A percentile compares a stretch with the other conserved stretches of the same genome.
Conservation (phyloP, 2,888 invertebrate genomes). For the Epistrophe eligans region DNA sequence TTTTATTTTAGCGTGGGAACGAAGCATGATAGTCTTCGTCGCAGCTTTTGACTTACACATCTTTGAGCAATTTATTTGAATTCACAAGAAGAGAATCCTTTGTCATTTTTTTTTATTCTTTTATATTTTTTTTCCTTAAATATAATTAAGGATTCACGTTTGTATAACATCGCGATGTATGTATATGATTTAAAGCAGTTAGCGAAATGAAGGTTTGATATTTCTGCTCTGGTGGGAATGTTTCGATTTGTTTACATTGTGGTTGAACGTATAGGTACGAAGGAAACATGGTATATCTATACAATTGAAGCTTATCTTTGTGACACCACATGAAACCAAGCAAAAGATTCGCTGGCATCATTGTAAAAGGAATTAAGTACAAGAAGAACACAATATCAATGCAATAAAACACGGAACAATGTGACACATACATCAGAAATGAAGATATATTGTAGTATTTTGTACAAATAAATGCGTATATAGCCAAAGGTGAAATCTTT, state of each 20-base stretch:
- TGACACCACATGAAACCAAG: slow-evolving; percentile 15
- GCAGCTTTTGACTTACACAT: slow-evolving; percentile 30
- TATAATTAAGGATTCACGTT: slow-evolving; percentile 52
- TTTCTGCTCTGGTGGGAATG: slow-evolving; percentile 31
- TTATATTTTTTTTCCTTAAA: slow-evolving; percentile 2
- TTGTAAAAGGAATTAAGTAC: slow-evolving; percentile 39
- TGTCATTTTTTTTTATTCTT: slow-evolving; percentile 46
- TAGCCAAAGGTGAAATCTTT: too few species aligned
- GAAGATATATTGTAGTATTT: slow-evolving; percentile 56
- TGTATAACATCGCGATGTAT: not conserved
- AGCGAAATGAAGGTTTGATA: slow-evolving; percentile 49
- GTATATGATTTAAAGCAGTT: slow-evolving; percentile 34
- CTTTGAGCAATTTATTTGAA: slow-evolving; percentile 61
- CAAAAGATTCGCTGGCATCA: not conserved
- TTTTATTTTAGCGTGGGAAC: not conserved
- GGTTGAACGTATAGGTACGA: not conserved
- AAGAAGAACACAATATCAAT: slow-evolving; percentile 49
- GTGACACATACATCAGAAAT: slow-evolving; percentile 41
- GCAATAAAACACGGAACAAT: slow-evolving; percentile 52
- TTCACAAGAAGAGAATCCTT: slow-evolving; percentile 44
- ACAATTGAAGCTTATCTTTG: slow-evolving; percentile 57
- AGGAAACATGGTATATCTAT: not conserved
- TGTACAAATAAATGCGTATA: slow-evolving; percentile 4
- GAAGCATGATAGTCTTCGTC: slow-evolving; percentile 28
- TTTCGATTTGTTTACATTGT: slow-evolving; percentile 66